These are phyloP conservation scores for Machimus atricapillus DNA, from an alignment of 2,888 invertebrate genomes.

Conservation along the genomic window DNA sequence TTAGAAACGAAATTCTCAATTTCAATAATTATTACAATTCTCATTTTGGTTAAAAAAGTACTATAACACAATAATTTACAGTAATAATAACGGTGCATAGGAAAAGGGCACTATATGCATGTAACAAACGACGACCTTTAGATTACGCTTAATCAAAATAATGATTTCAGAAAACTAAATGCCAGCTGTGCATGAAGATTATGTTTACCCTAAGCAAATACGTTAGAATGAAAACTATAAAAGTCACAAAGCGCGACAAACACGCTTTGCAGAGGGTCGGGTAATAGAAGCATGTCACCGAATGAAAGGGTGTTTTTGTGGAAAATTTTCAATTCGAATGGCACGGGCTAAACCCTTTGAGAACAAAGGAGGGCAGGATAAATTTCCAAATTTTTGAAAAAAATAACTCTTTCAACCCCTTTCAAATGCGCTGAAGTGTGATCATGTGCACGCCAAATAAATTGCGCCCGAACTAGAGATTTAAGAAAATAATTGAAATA, in stretches of 20 bases:
- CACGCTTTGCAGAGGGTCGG: not conserved
- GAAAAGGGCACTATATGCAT: not conserved
- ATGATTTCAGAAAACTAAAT: not conserved
- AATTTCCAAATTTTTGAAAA: constrained; percentile 32
- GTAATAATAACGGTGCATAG: no score
- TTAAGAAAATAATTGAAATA: not conserved
- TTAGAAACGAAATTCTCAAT: no score
- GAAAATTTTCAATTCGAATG: constrained; percentile 26
- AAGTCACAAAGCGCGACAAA: constrained; percentile 7
- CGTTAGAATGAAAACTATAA: not conserved
- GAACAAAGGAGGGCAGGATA: not conserved
- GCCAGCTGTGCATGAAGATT: constrained; percentile 26
- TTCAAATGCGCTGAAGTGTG: not conserved
- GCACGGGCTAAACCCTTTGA: constrained; percentile 15
- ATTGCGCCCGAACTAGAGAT: not conserved
- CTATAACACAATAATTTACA: no score
- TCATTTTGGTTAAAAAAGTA: no score
- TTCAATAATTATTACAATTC: no score
- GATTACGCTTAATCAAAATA: not conserved
- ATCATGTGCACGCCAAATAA: not conserved
- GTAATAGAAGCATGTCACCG: not conserved
- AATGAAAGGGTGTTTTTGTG: not conserved
- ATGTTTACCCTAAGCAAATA: constrained; percentile 35
- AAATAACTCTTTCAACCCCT: constrained; percentile 17
- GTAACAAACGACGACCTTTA: not conserved